Evolutionary conservation across 2,797 vertebrate genomes (phyloP).

Genomic region (Lacerta viridis): DNA sequence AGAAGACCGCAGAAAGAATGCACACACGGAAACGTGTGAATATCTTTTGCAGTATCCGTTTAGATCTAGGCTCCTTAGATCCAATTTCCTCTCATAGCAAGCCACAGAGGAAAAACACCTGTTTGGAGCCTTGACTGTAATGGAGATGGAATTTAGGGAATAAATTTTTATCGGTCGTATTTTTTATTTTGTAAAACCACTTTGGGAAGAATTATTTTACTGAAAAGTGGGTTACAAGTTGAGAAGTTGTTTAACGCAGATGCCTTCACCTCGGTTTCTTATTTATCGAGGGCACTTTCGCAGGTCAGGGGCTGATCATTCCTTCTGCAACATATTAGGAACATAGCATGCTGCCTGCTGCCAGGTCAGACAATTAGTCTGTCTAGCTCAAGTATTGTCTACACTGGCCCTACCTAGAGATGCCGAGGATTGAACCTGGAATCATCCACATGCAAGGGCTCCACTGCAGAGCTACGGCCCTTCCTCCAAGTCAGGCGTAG

Average conservation of each 20-base stretch:
- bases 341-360: too few relatives aligned
- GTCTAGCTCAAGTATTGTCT: too few relatives aligned
- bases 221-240: conserved; percentile 58
- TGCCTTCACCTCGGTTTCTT: conserved; percentile 82
- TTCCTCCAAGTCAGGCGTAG: too few relatives aligned
- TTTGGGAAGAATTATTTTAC: too few relatives aligned
- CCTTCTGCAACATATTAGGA: neutral
- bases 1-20: neutral
- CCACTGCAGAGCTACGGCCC: too few relatives aligned
- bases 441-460: too few relatives aligned
- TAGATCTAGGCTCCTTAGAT: neutral
- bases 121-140: neutral
- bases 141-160: neutral
- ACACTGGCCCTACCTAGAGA: too few relatives aligned
- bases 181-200: too few relatives aligned
- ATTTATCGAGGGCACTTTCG: conserved; percentile 83
- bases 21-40: neutral
- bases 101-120: neutral
- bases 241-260: conserved; percentile 82
- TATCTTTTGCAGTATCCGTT: neutral
- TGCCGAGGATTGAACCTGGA: too few relatives aligned
- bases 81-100: neutral
- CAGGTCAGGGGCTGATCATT: too few relatives aligned
- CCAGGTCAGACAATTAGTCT: too few relatives aligned
- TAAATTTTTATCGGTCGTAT: too few relatives aligned